phyloP scores from a whole-genome alignment of 2,888 invertebrate genomes.

The Eurois occulta region DNA sequence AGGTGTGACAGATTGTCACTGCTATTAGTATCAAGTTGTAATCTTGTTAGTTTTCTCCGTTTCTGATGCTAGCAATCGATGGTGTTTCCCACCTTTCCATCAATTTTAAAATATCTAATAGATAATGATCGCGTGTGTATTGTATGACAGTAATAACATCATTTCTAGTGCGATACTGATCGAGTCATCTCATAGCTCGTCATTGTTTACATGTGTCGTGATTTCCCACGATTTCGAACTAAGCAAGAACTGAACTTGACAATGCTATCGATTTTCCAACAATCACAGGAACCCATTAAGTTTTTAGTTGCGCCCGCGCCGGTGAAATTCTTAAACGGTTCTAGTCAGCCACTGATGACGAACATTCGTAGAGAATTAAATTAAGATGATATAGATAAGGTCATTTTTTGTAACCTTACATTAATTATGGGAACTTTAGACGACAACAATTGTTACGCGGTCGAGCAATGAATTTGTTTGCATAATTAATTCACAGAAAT shows the following conservation, averaged over 20 bases:
- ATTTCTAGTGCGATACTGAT: slow-evolving; percentile 69
- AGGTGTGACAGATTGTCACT: slow-evolving; percentile 38
- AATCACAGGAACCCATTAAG: slow-evolving; percentile 68
- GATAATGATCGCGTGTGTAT: slow-evolving; percentile 43
- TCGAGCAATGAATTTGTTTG: slow-evolving; percentile 64
- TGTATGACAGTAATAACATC: slow-evolving; percentile 50
- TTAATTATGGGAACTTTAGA: slow-evolving; percentile 73
- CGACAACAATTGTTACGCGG: slow-evolving; percentile 61
- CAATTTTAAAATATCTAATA: slow-evolving; percentile 36
- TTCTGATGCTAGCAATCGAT: slow-evolving; percentile 44
- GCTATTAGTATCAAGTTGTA: slow-evolving; percentile 28
- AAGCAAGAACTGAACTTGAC: slow-evolving; percentile 75
- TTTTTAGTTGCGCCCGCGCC: slow-evolving; percentile 66
- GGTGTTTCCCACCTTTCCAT: slow-evolving; percentile 47
- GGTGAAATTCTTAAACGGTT: slow-evolving; percentile 61
- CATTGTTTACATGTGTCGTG: slow-evolving; percentile 73
- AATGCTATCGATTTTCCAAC: slow-evolving; percentile 75
- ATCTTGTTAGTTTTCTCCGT: slow-evolving; percentile 57
- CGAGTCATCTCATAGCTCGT: slow-evolving; percentile 62
- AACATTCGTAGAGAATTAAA: slow-evolving; percentile 53
- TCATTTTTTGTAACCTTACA: slow-evolving; percentile 62
- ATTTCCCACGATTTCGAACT: slow-evolving; percentile 85
- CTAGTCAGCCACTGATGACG: slow-evolving; percentile 45
- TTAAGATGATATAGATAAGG: slow-evolving; percentile 63
- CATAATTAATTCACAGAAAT: slow-evolving; percentile 72